phyloP scores from a whole-genome alignment of 2,888 invertebrate species.

The Lepas anatifera region DNA sequence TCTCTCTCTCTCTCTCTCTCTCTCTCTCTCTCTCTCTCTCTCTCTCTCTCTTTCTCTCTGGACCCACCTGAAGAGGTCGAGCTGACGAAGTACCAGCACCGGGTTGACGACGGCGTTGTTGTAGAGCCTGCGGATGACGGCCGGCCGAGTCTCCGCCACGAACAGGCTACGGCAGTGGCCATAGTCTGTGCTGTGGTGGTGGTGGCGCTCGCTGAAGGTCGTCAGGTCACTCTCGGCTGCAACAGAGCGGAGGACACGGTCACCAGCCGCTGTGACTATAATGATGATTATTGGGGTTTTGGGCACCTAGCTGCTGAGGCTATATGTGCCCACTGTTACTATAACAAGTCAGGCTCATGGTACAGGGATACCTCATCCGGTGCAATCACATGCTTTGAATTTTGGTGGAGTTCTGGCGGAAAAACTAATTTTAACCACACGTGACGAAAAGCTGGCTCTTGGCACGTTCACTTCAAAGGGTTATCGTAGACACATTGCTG shows the following conservation, averaged over 20 bases:
- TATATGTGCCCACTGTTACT: neutral
- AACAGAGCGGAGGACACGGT: constrained; percentile 34
- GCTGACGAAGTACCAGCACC: neutral
- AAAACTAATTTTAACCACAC: too few relatives aligned
- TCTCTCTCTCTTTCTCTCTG: too few relatives aligned
- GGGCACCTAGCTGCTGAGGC: neutral
- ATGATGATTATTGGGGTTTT: too few relatives aligned
- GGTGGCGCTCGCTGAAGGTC: constrained; percentile 49
- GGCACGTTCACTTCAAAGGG: too few relatives aligned
- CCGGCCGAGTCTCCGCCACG: constrained; percentile 57
- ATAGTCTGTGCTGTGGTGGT: constrained; percentile 51
- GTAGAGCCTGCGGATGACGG: constrained; percentile 62
- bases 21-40: too few relatives aligned
- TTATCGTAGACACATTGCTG: too few relatives aligned
- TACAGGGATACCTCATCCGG: too few relatives aligned
- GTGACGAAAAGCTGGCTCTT: too few relatives aligned
- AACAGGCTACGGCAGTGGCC: constrained; percentile 60
- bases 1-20: too few relatives aligned
- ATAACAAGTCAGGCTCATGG: neutral
- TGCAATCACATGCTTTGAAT: too few relatives aligned
- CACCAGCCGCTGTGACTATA: neutral
- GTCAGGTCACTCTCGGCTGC: constrained; percentile 85
- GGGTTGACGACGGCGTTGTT: constrained; percentile 52
- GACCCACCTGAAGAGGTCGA: neutral
- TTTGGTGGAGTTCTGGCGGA: too few relatives aligned